A percentile compares a stretch with the other conserved stretches of the same genome.
Conservation (phyloP, 2,888 invertebrate species). For the Psylliodes chrysocephalus region DNA sequence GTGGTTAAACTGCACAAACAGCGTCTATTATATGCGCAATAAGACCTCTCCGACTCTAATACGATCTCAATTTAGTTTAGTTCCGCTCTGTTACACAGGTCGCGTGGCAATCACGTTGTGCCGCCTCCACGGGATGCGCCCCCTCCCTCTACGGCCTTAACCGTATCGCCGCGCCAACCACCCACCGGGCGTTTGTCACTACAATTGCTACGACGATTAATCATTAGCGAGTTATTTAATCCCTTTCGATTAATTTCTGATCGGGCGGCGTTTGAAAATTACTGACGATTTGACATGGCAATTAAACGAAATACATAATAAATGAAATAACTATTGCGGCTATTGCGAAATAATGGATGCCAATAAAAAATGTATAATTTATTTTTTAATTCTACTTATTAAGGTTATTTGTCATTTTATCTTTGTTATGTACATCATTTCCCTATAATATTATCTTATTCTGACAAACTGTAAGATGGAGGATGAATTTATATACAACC, state of each 20-base stretch:
- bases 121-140: conserved; percentile 58
- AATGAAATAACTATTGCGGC: too few species aligned
- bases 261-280: conserved; percentile 13
- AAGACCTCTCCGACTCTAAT: conserved; percentile 66
- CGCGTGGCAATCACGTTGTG: conserved; percentile 64
- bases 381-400: too few species aligned
- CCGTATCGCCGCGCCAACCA: conserved; percentile 24
- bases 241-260: conserved; percentile 35
- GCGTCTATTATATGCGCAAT: conserved; percentile 67
- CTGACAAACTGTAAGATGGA: too few species aligned
- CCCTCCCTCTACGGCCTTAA: conserved; percentile 53
- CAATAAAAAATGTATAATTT: too few species aligned
- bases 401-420: too few species aligned
- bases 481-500: too few species aligned
- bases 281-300: neutral
- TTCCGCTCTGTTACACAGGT: conserved; percentile 67
- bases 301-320: too few species aligned
- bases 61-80: conserved; percentile 68
- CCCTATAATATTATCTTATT: too few species aligned
- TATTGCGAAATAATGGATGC: too few species aligned
- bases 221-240: conserved; percentile 43
- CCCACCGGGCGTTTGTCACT: conserved; percentile 52
- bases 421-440: too few species aligned
- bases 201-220: conserved; percentile 43
- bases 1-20: conserved; percentile 67